Evolutionary conservation across 2,797 vertebrate genomes (phyloP), one percentile per base, ranked within the genome.

Genomic region (Parotocinclus haroldoi): DNA sequence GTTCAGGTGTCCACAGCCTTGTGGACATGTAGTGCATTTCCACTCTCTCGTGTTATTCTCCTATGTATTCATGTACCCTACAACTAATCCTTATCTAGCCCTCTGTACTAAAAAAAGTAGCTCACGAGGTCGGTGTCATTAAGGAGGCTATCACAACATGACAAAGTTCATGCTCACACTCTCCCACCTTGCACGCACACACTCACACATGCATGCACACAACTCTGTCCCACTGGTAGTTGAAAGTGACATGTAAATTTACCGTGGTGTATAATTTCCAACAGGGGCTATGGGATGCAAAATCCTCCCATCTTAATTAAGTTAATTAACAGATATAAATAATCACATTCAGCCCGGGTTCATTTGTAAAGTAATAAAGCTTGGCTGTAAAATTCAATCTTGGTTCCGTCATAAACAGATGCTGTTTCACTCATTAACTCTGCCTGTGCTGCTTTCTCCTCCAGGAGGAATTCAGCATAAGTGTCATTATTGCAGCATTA

Each of bases 261-360:
- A 84, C 56, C 53, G 14, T 68, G 69, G 13, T 79, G 68, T 8
- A 10, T 84, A 86, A 88, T 89, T 87, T 87, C 84, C 78, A 77
- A 81, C 72, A 77, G 50, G 68, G 75, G 75, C 79, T 63, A 69
- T 64, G 62, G 72, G 79, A 82, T 76, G 80, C 72, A 81, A 66
- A 84, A 86, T 83, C 74, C 71, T 79, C 77, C 79, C 72, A 79
- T 83, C 81, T 85, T 85, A 86, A 88, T 88, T 68, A 84, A 84
- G 76, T 85, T 87, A 85, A 91, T 90, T 88, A 88, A 86, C 83
- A 82, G 80, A 82, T 85, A 84, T 86, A 89, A 89, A 89, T 87
- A 88, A 86, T 87, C 81, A 85, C 82, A 80, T 86, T 85, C 83
- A 86, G 80, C 70, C 80, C 72, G 77, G 79, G 71, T 88, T 88